A percentile compares a stretch with the other conserved stretches of the same genome.
phyloP scores from a whole-genome alignment of 1,140 invertebrate species.

The Megathymus violae region DNA sequence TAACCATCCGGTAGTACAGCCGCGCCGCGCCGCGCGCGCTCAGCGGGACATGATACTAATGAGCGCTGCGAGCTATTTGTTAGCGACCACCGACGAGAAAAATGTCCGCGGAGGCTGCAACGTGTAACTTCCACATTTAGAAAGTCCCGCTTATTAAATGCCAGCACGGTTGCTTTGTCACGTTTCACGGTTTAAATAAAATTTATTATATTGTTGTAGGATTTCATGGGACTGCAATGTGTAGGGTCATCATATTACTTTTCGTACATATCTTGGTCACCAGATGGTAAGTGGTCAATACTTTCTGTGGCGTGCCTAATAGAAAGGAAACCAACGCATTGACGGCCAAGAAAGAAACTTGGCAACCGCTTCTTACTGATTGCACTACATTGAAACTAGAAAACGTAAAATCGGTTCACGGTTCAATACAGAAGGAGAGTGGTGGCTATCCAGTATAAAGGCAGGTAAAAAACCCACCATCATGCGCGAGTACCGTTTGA shows the following conservation, averaged over 20 bases:
- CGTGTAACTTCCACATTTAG: constrained; percentile 26
- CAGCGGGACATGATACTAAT: constrained; percentile 30
- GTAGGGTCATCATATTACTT: neutral
- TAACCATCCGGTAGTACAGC: neutral
- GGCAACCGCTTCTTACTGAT: no score
- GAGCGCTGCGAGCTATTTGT: constrained; percentile 23
- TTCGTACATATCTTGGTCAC: no score
- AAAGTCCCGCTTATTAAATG: constrained; percentile 31
- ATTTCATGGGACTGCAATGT: constrained; percentile 10
- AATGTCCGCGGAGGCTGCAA: constrained; percentile 12
- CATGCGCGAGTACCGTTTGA: no score
- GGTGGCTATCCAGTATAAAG: no score
- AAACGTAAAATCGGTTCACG: no score
- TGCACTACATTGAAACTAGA: no score
- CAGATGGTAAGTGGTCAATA: no score
- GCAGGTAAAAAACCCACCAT: no score
- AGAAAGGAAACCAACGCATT: no score
- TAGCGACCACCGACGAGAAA: constrained; percentile 16
- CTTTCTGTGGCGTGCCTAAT: no score
- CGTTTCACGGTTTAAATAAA: constrained; percentile 14
- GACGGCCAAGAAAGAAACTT: no score
- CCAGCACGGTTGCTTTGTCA: constrained; percentile 14
- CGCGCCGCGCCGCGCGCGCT: neutral
- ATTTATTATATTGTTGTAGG: constrained; percentile 21
- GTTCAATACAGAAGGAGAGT: no score